Percentiles rank a stretch among this genome's conserved stretches.
phyloP scores from a whole-genome alignment of 2,888 invertebrate genomes.

The Cataglyphis albicans region DNA sequence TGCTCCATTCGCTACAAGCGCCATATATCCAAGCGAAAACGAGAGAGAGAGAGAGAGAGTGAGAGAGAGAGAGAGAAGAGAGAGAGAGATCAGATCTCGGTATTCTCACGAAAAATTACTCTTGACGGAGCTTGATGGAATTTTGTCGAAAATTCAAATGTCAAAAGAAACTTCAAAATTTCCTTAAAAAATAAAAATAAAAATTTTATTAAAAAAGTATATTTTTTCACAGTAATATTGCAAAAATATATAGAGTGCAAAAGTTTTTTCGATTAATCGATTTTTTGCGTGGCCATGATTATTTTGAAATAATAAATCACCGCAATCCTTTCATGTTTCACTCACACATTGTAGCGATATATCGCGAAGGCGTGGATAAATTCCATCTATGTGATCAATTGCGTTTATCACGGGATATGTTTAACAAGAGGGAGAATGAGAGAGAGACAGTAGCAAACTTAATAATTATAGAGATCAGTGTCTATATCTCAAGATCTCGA shows the following conservation, averaged over 20 bases:
- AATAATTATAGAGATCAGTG: slow-evolving; percentile 72
- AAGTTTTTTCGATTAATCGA: not conserved
- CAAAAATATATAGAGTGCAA: not conserved
- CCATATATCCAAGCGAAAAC: slow-evolving; percentile 22
- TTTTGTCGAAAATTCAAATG: slow-evolving; percentile 4
- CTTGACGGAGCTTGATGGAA: not conserved
- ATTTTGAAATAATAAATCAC: not conserved
- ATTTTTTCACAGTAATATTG: slow-evolving; percentile 7
- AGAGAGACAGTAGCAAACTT: slow-evolving; percentile 68
- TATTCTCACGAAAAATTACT: slow-evolving; percentile 8
- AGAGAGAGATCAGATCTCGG: not conserved
- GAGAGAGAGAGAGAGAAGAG: not conserved
- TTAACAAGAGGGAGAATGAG: slow-evolving; percentile 54
- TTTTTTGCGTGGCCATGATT: not conserved
- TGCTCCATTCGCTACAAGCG: slow-evolving; percentile 12
- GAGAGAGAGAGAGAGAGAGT: not conserved
- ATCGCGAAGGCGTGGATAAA: slow-evolving; percentile 25
- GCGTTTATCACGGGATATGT: slow-evolving; percentile 61
- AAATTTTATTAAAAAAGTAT: not conserved
- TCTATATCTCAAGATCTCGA: slow-evolving; percentile 61
- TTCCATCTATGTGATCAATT: slow-evolving; percentile 45
- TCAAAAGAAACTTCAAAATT: not conserved
- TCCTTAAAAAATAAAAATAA: not conserved
- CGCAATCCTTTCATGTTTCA: slow-evolving; percentile 2
- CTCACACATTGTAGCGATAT: slow-evolving; percentile 2